Evolutionary conservation across 2,797 vertebrate genomes (phyloP), one percentile per base, ranked within the genome.

Genomic region (Apogon hyalosoma): DNA sequence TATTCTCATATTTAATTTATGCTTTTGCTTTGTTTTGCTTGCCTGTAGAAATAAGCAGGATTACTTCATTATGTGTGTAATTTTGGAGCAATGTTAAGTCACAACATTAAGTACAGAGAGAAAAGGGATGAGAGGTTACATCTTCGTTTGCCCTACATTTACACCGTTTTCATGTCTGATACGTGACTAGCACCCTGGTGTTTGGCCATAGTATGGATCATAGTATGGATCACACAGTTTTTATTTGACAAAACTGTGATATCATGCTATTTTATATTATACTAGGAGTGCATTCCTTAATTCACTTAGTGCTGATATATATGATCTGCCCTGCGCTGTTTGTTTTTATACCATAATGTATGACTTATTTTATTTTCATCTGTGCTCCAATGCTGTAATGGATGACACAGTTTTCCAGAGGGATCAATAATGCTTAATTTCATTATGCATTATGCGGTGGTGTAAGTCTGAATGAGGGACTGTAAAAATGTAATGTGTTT

Each of bases 271-370:
- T 36, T 9, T 36, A 28, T 6, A 28, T 36, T 36, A 1, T 11
- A 3, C 16, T 19, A 1, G 6, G 57, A 54, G n/a, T 28, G 24
- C 52, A 39, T 7, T 14, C 4, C 6, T 38, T 7, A n/a, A 45
- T 49, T 66, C 52, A 40, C 60, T 15, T 31, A 13, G 6, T 41
- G 3, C 54, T 47, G n/a, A 1, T 39, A 40, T 51, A 41, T 15
- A 15, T 28, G 2, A 33, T 21, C 11, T 16, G 4, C 43, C 40
- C 10, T 10, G 11, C 41, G 12, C 39, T 51, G n/a, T 39, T 21
- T 65, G 31, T 47, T 6, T 73, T 52, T 69, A n/a, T 19, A 28
- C 31, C 11, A 21, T 41, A 60, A 55, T 54, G n/a, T 24, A 7
- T 69, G 14, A 40, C 36, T 54, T 24, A 1, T 60, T 59, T 58